These are phyloP conservation scores for Seriola aureovittata DNA, from an alignment of 2,113 vertebrate genomes.

Conservation along the genomic window DNA sequence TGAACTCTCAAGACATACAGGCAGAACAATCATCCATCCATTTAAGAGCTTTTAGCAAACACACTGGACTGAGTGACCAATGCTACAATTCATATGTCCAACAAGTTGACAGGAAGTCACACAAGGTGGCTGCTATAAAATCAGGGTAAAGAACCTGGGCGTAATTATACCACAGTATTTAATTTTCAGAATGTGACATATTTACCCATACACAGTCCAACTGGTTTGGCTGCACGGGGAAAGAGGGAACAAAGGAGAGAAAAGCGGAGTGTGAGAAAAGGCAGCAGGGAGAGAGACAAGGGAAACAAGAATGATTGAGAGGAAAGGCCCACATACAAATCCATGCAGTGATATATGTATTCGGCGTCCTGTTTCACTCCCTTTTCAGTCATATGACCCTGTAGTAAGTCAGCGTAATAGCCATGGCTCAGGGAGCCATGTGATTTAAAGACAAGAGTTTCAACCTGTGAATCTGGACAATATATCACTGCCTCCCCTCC, in stretches of 20 bases:
- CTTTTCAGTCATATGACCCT: constrained; percentile 45
- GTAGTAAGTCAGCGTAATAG: constrained; percentile 51
- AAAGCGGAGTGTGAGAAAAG: background rate
- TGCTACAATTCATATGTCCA: background rate
- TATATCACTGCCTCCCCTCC: constrained; percentile 49
- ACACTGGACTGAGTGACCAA: background rate
- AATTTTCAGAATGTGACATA: background rate
- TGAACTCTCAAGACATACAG: constrained; percentile 9
- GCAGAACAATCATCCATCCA: constrained; percentile 28
- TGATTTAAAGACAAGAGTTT: constrained; percentile 67
- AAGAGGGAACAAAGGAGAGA: background rate
- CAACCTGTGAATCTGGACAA: constrained; percentile 37
- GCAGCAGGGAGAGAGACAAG: background rate
- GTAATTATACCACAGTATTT: background rate
- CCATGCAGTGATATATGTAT: constrained; percentile 32
- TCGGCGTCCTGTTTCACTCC: background rate
- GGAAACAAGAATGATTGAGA: constrained; percentile 25
- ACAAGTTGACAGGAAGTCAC: background rate
- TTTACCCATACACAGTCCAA: background rate
- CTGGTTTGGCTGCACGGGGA: background rate
- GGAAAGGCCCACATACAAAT: constrained; percentile 2
- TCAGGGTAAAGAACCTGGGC: constrained; percentile 4
- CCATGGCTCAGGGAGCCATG: constrained; percentile 45
- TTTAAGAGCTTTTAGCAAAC: constrained; percentile 3
- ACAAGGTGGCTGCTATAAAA: background rate